phyloP scores from a whole-genome alignment of 2,888 invertebrate species.

The Lasiommata megera region DNA sequence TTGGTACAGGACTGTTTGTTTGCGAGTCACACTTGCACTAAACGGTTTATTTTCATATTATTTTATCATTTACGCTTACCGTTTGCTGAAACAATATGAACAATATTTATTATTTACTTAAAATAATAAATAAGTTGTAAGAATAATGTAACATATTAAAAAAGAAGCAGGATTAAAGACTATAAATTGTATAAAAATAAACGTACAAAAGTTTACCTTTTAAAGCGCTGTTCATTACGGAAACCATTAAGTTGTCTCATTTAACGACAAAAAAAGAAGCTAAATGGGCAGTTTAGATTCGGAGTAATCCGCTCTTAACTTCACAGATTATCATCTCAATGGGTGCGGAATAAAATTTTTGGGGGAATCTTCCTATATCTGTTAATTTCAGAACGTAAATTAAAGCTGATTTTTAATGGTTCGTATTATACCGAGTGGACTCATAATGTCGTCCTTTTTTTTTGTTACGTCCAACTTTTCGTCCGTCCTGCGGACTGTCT shows the following conservation, averaged over 20 bases:
- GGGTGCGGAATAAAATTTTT: slow-evolving; percentile 22
- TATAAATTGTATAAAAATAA: slow-evolving; percentile 10
- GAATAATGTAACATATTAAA: too few species aligned
- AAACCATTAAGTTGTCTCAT: slow-evolving; percentile 27
- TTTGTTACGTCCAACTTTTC: too few species aligned
- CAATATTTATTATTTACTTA: too few species aligned
- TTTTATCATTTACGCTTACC: too few species aligned
- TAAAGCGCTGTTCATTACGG: slow-evolving; percentile 24
- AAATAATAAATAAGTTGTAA: too few species aligned
- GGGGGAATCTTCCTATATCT: background rate
- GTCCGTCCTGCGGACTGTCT: too few species aligned
- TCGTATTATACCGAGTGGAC: too few species aligned
- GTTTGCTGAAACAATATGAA: too few species aligned
- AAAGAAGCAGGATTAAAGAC: background rate
- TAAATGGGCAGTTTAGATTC: slow-evolving; percentile 32
- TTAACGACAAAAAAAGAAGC: slow-evolving; percentile 28
- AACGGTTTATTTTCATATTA: too few species aligned
- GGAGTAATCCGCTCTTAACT: slow-evolving; percentile 28
- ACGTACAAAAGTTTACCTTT: slow-evolving; percentile 21
- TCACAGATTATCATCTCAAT: slow-evolving; percentile 29
- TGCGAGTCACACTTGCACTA: too few species aligned
- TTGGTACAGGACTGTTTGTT: too few species aligned
- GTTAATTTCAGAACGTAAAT: background rate
- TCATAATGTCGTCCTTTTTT: background rate
- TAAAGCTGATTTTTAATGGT: too few species aligned